These are phyloP conservation scores for Bolinopsis microptera DNA, from an alignment of 37 sponge, comb jelly and placozoan species.

Conservation along the genomic window DNA sequence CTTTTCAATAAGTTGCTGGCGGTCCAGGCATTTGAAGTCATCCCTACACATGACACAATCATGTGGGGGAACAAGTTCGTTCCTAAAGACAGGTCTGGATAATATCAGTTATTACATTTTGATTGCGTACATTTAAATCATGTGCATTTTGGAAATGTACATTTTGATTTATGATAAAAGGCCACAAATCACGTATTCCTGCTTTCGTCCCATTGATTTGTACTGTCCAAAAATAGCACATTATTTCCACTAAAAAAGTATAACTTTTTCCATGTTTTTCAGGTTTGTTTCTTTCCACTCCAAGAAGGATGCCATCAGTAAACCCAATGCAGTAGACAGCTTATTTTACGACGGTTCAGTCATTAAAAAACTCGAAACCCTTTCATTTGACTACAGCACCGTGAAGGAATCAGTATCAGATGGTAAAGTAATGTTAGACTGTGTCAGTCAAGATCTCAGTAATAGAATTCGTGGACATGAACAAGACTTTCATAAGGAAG, in stretches of 20 bases:
- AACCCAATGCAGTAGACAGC: conserved; percentile 10
- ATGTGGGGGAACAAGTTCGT: conserved; percentile 34
- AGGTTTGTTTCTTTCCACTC: conserved; percentile 23
- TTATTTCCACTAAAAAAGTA: no score
- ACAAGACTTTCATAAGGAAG: conserved; percentile 30
- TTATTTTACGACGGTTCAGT: conserved; percentile 55
- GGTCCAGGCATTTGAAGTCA: conserved; percentile 45
- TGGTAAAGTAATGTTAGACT: conserved; percentile 1
- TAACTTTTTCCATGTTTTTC: background rate
- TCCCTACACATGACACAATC: conserved; percentile 35
- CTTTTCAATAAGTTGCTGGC: conserved; percentile 54
- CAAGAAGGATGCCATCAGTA: conserved; percentile 27
- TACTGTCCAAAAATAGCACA: no score
- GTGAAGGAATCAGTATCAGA: conserved; percentile 46
- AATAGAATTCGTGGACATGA: background rate
- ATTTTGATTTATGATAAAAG: no score
- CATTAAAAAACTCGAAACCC: conserved; percentile 17
- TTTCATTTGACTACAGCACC: conserved; percentile 16
- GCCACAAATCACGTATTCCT: no score
- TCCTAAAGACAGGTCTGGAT: conserved; percentile 43
- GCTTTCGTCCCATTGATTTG: no score
- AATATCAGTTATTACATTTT: background rate
- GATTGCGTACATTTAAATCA: background rate
- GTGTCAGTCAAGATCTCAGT: conserved; percentile 4
- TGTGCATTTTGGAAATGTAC: no score